A percentile compares a stretch with the other conserved stretches of the same genome.
Evolutionary conservation across 1,140 invertebrate genomes (phyloP).

Genomic region (Euwallacea similis): DNA sequence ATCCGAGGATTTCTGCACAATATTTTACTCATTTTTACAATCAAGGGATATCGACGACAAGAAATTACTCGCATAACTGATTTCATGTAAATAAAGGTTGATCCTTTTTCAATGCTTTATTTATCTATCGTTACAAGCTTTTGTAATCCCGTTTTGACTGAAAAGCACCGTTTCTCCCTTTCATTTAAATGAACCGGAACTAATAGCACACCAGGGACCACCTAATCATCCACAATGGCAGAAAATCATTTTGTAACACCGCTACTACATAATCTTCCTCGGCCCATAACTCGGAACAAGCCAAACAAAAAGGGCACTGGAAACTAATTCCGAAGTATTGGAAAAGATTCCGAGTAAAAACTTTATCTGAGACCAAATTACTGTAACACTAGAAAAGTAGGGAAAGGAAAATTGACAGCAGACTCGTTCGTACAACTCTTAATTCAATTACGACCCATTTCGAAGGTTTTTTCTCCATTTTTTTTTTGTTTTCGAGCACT

Average conservation of each 20-base stretch:
- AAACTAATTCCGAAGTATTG: constrained; percentile 21
- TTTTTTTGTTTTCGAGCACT: constrained; percentile 1
- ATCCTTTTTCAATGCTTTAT: too few species aligned
- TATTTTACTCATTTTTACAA: too few species aligned
- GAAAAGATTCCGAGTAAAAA: constrained; percentile 22
- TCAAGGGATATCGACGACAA: too few species aligned
- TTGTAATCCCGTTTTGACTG: too few species aligned
- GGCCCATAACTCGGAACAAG: not conserved
- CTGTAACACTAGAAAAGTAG: constrained; percentile 22
- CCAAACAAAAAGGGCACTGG: constrained; percentile 15
- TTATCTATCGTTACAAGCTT: too few species aligned
- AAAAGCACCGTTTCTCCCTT: too few species aligned
- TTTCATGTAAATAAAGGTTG: too few species aligned
- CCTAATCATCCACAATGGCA: too few species aligned
- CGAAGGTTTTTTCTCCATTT: not conserved
- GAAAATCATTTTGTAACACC: constrained; percentile 12
- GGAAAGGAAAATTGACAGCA: constrained; percentile 19
- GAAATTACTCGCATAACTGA: too few species aligned
- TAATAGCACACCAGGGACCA: too few species aligned
- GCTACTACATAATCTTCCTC: not conserved
- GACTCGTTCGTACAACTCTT: constrained; percentile 24
- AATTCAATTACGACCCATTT: constrained; percentile 25
- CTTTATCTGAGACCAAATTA: constrained; percentile 18
- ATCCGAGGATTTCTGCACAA: too few species aligned
- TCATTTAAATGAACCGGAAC: too few species aligned